A percentile compares a stretch with the other conserved stretches of the same genome.
phyloP scores from a whole-genome alignment of 2,888 invertebrate species.

The Pinctada fucata region DNA sequence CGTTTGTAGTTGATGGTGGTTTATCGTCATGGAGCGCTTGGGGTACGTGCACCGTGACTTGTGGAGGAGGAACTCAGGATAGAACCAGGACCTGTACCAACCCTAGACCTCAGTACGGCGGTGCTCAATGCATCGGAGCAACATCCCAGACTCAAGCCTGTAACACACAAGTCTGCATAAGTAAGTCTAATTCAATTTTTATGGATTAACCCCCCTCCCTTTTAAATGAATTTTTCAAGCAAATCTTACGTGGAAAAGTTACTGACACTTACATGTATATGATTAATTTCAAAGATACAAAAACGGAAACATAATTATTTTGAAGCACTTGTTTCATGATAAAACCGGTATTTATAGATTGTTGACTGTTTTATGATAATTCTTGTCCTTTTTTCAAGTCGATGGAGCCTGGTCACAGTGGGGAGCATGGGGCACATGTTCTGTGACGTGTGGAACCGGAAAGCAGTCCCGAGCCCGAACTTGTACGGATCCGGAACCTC shows the following conservation, averaged over 20 bases:
- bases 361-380: no score
- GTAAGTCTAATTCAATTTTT: conserved; percentile 46
- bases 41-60: conserved; percentile 35
- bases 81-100: conserved; percentile 52
- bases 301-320: not conserved
- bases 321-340: not conserved
- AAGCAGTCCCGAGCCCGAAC: conserved; percentile 14
- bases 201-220: not conserved
- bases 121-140: conserved; percentile 56
- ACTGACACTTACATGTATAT: not conserved
- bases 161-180: conserved; percentile 64
- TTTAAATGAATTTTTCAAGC: not conserved
- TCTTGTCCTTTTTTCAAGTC: conserved; percentile 8
- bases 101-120: conserved; percentile 56
- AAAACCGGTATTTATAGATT: no score
- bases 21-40: conserved; percentile 60
- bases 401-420: conserved; percentile 27
- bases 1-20: conserved; percentile 64
- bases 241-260: not conserved
- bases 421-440: conserved; percentile 22
- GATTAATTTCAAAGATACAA: no score
- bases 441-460: conserved; percentile 24
- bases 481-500: conserved; percentile 22
- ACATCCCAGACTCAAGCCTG: conserved; percentile 51
- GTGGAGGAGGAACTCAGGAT: conserved; percentile 33